phyloP scores from a whole-genome alignment of 1,140 invertebrate genomes.

The Pristionchus pacificus region DNA sequence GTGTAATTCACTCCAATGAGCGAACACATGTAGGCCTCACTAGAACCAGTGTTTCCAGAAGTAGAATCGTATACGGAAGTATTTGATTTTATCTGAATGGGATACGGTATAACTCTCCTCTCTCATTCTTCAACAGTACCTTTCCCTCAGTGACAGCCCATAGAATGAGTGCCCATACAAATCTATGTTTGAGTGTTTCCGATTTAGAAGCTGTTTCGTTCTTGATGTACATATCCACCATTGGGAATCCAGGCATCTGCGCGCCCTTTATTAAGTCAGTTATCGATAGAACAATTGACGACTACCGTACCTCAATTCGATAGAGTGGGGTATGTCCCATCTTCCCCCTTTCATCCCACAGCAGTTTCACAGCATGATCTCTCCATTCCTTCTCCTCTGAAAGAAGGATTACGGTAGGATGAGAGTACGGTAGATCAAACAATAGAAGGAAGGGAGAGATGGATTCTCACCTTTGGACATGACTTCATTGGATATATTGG shows the following conservation, averaged over 20 bases:
- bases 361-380: constrained; percentile 21
- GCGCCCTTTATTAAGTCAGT: no score
- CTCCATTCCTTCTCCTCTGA: constrained; percentile 27
- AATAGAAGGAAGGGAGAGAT: no score
- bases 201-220: constrained; percentile 36
- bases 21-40: constrained; percentile 43
- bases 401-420: no score
- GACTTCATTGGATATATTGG: no score
- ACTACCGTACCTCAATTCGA: constrained; percentile 21
- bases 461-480: no score
- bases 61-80: constrained; percentile 46
- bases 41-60: constrained; percentile 44
- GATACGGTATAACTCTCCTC: neutral
- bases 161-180: constrained; percentile 42
- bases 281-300: neutral
- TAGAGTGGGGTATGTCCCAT: constrained; percentile 39
- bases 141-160: constrained; percentile 43
- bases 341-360: constrained; percentile 33
- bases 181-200: constrained; percentile 43
- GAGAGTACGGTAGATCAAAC: no score
- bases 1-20: constrained; percentile 38
- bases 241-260: constrained; percentile 21
- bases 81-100: constrained; percentile 19
- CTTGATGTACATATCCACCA: constrained; percentile 42
- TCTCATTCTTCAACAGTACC: no score